Evolutionary conservation across 2,888 invertebrate genomes (phyloP), one percentile per base, ranked within the genome.

Genomic region (Hedya salicella): DNA sequence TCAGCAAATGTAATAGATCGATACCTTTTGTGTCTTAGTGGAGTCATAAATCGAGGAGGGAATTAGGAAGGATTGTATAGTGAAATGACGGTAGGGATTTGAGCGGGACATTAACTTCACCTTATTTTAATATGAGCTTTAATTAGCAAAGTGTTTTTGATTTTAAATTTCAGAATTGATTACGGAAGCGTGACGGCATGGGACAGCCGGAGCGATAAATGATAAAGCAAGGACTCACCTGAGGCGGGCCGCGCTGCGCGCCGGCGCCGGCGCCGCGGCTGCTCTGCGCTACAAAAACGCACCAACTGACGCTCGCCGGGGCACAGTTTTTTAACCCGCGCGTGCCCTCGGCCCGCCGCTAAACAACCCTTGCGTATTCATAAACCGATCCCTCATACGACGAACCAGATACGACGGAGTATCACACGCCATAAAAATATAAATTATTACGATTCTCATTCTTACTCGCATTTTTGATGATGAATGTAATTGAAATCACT

Each of bases 341-440:
- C 86, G 87, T 87, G 86, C 88, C 86, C 87, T 83, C 85, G 70
- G 77, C 70, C 75, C 67, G 75, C 77, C 73, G 72, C 73, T 81
- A 80, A 79, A 80, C 83, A 91, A 89, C 91, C 91, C 92, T 91
- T 88, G 82, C 89, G 83, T 87, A 88, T 87, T 84, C 88, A 89
- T 85, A 83, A 81, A 83, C 78, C 78, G 77, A 80, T 79, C 79
- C 83, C 73, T 84, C 80, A 81, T 78, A 74, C 75, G 11, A 75
- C 52, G 57, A 69, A 30, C 64, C 60, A 21, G 64, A 66, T 72
- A 69, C 68, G 17, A 44, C 5, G 9, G 30, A 62, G 25, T 21
- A 36, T 19, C 49, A 61, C 48, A 21, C 49, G 30, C 53, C 48
- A 61, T 50, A n/a, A 17, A 53, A 65, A 56, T 57, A 57, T 42